Evolutionary conservation across 2,888 invertebrate genomes (phyloP), one percentile per base, ranked within the genome.

Genomic region (Leuctra nigra): DNA sequence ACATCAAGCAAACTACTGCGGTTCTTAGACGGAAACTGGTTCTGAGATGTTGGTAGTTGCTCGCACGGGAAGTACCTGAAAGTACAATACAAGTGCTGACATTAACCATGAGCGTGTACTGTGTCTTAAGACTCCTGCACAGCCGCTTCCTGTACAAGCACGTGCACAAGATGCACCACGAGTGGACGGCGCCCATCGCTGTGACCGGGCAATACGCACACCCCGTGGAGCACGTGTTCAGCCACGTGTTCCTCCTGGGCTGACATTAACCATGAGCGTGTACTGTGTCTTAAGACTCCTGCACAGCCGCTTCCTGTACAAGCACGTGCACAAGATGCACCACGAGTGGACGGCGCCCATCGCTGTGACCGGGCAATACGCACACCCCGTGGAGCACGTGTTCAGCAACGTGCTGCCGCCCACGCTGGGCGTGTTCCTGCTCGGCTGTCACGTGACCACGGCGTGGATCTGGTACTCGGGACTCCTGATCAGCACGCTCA

Each of bases 311-410:
- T 56, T 61, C 11, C 61, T 78, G 29, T 78, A 78, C 69, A 74
- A 73, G 60, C 66, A 72, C 63, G 70, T 77, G 58, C 78, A 78
- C 67, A 78, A 78, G 65, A 64, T 68, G 38, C 78, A 78, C 64
- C 78, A 78, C 63, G 77, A 78, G 64, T 78, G 77, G 77, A 75
- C 73, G 2, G 73, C 77, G 1, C 77, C 78, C 11, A 73, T 77
- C 46, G 73, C 76, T n/a, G 65, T 76, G 33, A 67, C 73, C 0
- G 67, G 72, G 18, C 60, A 75, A 22, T 76, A 76, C 62, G 71
- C 73, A 54, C 76, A 76, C 63, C 76, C 76, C 1, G 29, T 76
- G 16, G 76, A 76, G 61, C 74, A 77, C 63, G 56, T 73, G 13
- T 24, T 77, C 16, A 71, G 74, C 44, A 77, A 77, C 65, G 58